These are phyloP conservation scores for Pelobates cultripes DNA, from an alignment of 2,797 vertebrate genomes.

Conservation along the genomic window DNA sequence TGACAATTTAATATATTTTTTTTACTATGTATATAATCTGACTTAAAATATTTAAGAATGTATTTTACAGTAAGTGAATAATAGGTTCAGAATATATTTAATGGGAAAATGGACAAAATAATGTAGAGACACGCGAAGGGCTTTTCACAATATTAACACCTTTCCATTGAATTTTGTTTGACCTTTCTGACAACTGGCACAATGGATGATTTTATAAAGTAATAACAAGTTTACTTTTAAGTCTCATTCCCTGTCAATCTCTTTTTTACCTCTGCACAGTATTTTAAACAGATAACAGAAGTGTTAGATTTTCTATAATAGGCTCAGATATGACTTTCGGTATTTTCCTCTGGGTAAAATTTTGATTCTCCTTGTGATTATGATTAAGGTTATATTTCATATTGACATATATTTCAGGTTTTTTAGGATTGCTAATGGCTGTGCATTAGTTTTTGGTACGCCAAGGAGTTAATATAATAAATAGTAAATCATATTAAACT, in stretches of 20 bases:
- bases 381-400: too few relatives aligned
- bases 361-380: neutral
- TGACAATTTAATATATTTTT: too few relatives aligned
- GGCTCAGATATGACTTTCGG: neutral
- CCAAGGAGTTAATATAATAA: too few relatives aligned
- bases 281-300: constrained; percentile 14
- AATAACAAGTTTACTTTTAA: constrained; percentile 31
- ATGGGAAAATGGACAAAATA: too few relatives aligned
- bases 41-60: too few relatives aligned
- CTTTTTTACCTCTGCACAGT: constrained; percentile 2
- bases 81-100: too few relatives aligned
- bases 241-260: constrained; percentile 22
- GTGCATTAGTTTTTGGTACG: too few relatives aligned
- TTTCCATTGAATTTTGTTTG: constrained; percentile 31
- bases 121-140: constrained; percentile 4
- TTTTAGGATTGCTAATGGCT: too few relatives aligned
- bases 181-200: constrained; percentile 32
- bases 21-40: too few relatives aligned
- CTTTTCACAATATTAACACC: neutral
- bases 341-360: neutral
- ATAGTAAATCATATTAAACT: too few relatives aligned
- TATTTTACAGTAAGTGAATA: too few relatives aligned
- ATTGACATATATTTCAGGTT: too few relatives aligned
- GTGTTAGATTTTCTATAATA: constrained; percentile 17
- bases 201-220: constrained; percentile 38